Conservation (phyloP, 2,797 vertebrate genomes). For the Pantherophis alleghaniensis region DNA sequence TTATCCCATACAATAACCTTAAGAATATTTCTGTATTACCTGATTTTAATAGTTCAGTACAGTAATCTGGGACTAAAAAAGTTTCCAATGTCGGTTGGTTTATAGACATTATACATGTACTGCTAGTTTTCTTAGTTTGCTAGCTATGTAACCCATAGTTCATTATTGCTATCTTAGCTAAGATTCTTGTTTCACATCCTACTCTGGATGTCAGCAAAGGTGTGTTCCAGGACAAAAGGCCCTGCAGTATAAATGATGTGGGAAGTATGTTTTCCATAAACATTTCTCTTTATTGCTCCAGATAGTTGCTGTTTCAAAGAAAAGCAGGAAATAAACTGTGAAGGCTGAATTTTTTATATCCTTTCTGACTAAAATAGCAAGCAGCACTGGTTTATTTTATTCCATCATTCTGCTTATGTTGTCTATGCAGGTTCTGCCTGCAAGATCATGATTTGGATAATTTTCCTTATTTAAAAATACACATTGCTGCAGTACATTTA, state of each 20-base stretch:
- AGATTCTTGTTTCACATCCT: not conserved
- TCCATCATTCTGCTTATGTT: not conserved
- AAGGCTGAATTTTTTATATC: not conserved
- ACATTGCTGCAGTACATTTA: not conserved
- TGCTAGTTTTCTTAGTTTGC: not conserved
- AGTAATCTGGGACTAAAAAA: not conserved
- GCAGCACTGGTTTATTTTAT: not conserved
- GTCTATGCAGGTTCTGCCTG: not conserved
- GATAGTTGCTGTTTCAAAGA: not conserved
- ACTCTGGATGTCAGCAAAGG: not conserved
- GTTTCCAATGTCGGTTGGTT: not conserved
- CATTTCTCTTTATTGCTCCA: not conserved
- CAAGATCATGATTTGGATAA: not conserved
- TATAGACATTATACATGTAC: not conserved
- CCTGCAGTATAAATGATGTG: not conserved
- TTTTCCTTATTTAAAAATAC: not conserved
- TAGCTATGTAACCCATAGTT: not conserved
- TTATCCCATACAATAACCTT: not conserved
- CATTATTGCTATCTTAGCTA: not conserved
- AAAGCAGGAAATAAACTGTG: not conserved
- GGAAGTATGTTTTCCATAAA: not conserved
- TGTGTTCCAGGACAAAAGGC: not conserved
- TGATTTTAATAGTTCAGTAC: not conserved
- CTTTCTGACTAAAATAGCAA: not conserved
- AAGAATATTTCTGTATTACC: not conserved